These are phyloP conservation scores for Luffia ferchaultella DNA, from an alignment of 2,888 invertebrate genomes.

Conservation along the genomic window DNA sequence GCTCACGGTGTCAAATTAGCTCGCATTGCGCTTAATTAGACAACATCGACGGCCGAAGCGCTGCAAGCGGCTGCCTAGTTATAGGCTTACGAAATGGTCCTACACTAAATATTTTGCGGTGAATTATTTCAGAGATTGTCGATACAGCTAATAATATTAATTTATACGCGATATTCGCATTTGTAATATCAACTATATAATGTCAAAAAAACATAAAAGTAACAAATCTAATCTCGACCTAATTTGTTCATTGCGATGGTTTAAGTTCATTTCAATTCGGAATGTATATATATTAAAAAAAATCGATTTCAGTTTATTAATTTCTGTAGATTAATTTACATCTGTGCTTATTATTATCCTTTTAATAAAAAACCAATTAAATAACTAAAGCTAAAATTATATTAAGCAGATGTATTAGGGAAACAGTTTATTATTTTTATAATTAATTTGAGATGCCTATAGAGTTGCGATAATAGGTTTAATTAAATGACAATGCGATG, in stretches of 20 bases:
- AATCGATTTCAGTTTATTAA: background rate
- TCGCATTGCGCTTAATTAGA: conserved; percentile 54
- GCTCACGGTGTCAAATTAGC: conserved; percentile 61
- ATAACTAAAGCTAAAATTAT: no score
- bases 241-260: no score
- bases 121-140: background rate
- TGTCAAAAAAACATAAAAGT: no score
- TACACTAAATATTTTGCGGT: background rate
- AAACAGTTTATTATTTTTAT: background rate
- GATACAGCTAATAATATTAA: background rate
- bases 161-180: background rate
- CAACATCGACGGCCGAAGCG: conserved; percentile 19
- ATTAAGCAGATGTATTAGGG: no score
- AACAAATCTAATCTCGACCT: no score
- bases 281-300: background rate
- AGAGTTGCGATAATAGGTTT: conserved; percentile 32
- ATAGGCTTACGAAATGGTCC: conserved; percentile 3
- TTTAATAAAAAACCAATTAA: no score
- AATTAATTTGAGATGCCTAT: background rate
- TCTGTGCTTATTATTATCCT: no score
- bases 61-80: conserved; percentile 11
- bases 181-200: no score
- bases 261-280: no score
- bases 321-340: no score
- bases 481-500: conserved; percentile 45